These are phyloP conservation scores for Ectemnius cavifrons DNA, from an alignment of 2,888 invertebrate genomes.

Conservation along the genomic window DNA sequence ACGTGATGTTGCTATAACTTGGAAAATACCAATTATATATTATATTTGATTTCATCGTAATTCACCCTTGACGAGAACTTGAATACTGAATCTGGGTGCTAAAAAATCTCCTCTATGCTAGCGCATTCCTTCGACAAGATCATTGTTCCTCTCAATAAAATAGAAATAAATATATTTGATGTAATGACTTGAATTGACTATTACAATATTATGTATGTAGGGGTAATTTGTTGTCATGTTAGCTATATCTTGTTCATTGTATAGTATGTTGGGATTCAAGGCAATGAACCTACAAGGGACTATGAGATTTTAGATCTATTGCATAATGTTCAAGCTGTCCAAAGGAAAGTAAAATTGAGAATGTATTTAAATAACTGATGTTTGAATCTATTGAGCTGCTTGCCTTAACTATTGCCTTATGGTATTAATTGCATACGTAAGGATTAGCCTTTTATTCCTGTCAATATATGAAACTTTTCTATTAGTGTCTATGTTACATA, in stretches of 20 bases:
- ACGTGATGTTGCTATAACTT: conserved; percentile 12
- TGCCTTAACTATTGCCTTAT: conserved; percentile 51
- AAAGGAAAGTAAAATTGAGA: not conserved
- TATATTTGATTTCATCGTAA: not conserved
- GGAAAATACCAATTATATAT: not conserved
- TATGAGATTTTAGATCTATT: conserved; percentile 2
- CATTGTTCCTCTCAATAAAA: conserved; percentile 1
- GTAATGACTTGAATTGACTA: conserved; percentile 13
- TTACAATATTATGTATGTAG: conserved; percentile 32
- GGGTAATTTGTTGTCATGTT: conserved; percentile 16
- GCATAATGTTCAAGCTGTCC: no score
- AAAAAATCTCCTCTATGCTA: conserved; percentile 12
- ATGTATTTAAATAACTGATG: conserved; percentile 22
- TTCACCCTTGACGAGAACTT: not conserved
- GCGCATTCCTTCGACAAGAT: conserved; percentile 5
- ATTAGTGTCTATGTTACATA: conserved; percentile 2
- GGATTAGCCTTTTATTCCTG: not conserved
- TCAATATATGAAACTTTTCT: not conserved
- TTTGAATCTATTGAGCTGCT: conserved; percentile 37
- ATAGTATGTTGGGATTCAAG: conserved; percentile 14
- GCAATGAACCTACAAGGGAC: conserved; percentile 25
- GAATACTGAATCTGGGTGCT: conserved; percentile 18
- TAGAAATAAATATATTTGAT: conserved; percentile 2
- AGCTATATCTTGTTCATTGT: conserved; percentile 16
- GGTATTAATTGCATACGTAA: conserved; percentile 1